Base-by-base conservation (phyloP, 2,888 invertebrate genomes). In the Dichetophora obliterata region DNA sequence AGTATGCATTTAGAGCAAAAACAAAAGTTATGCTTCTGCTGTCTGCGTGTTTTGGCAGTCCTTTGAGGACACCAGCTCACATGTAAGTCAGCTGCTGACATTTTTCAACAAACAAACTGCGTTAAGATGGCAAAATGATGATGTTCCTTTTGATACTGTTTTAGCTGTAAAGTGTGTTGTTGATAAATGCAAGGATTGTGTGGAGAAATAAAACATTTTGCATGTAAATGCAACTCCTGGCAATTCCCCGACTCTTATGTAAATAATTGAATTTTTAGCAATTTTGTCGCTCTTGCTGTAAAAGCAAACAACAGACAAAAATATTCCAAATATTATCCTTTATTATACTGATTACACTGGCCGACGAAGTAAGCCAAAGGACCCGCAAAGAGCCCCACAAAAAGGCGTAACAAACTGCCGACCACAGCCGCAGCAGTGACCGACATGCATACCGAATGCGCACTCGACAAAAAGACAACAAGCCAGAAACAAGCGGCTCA, bases 1-100 rank as follows among this genome's bases (percentile, higher is more conserved):
- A 43, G 14, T 6, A 43, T 43, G 43, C 43, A 43, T 43, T 43
- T 43, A 43, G 43, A 43, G 43, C 43, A 43, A 43, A 43, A 43
- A 2, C 43, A 43, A 43, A 43, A 43, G 14, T 9, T 11, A 43
- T 43, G 16, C 16, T 63, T 16, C n/a, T 31, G 31, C n/a, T 34
- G 31, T 27, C 31, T 63, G 63, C 34, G 4, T 27, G 31, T 63
- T 63, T 34, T 27, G 16, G 31, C 31, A 27, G 59, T 24, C 59
- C 19, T 59, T 22, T 59, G 59, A 24, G n/a, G 27, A 59, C 8
- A 24, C 22, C 24, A 59, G 22, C 54, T 54, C 19, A 54, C 54
- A 54, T 54, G 54, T 43, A 22, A 54, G n/a, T 54, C 22, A 22
- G 54, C 22, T 54, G 54, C 54, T 54, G 54, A 61, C 61, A 61